phyloP scores from a whole-genome alignment of 2,888 invertebrate genomes.

The Drosophila multiciliata region DNA sequence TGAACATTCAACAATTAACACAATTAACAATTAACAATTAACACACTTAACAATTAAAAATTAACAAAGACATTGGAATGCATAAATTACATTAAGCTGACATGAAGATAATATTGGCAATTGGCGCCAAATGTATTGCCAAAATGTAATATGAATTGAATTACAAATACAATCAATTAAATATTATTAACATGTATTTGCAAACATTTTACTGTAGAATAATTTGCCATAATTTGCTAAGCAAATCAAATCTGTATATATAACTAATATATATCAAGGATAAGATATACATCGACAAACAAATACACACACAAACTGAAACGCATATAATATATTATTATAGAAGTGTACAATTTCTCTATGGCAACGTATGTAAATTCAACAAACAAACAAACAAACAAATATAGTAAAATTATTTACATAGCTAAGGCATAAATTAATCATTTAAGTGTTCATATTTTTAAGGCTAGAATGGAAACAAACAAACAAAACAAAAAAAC shows the following conservation, averaged over 20 bases:
- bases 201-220: constrained; percentile 63
- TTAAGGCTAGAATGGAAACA: constrained; percentile 61
- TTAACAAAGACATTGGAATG: constrained; percentile 10
- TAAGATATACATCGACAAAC: constrained; percentile 12
- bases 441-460: constrained; percentile 68
- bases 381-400: constrained; percentile 42
- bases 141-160: constrained; percentile 32
- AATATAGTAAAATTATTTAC: constrained; percentile 45
- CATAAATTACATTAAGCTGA: constrained; percentile 21
- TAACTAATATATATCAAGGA: constrained; percentile 39
- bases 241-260: constrained; percentile 66
- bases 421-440: constrained; percentile 28
- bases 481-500: constrained; percentile 32
- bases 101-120: constrained; percentile 37
- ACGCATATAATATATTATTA: constrained; percentile 74
- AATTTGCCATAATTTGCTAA: constrained; percentile 81
- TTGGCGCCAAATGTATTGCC: constrained; percentile 15
- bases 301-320: constrained; percentile 40
- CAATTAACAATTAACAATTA: constrained; percentile 21
- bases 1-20: neutral
- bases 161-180: constrained; percentile 23
- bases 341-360: constrained; percentile 55
- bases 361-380: constrained; percentile 53
- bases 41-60: neutral
- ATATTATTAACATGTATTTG: constrained; percentile 28